phyloP scores from a whole-genome alignment of 2,113 vertebrate species.

The Ahaetulla prasina region DNA sequence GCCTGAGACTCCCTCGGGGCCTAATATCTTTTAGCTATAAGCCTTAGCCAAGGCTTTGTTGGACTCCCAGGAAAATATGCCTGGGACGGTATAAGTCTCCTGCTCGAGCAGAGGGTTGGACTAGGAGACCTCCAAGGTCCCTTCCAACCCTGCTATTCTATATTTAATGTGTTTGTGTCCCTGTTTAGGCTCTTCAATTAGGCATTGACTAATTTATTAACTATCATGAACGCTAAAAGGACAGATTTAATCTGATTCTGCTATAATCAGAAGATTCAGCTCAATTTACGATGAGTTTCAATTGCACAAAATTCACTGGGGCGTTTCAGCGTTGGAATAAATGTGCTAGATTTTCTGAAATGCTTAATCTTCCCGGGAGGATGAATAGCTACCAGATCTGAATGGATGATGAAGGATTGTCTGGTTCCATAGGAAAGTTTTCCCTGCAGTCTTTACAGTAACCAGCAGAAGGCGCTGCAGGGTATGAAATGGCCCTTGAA shows the following conservation, averaged over 20 bases:
- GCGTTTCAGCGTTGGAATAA: not conserved
- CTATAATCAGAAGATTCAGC: not conserved
- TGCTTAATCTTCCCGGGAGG: not conserved
- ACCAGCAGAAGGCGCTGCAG: not conserved
- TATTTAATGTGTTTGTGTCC: not conserved
- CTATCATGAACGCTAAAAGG: not conserved
- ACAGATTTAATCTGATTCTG: not conserved
- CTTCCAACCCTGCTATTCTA: not conserved
- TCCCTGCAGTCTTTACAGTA: not conserved
- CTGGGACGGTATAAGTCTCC: too few species aligned
- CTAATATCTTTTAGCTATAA: too few species aligned
- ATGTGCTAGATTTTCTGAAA: not conserved
- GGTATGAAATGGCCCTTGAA: not conserved
- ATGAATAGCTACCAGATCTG: not conserved
- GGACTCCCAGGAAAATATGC: not conserved
- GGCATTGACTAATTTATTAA: not conserved
- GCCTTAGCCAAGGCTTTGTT: too few species aligned
- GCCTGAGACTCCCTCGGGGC: not conserved
- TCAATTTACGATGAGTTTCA: not conserved
- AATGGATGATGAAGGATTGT: rapidly evolving
- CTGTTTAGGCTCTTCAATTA: not conserved
- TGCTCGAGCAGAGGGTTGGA: too few species aligned
- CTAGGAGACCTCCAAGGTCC: too few species aligned
- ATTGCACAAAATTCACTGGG: not conserved
- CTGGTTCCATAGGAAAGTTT: not conserved